phyloP scores from a whole-genome alignment of 2,797 vertebrate genomes.

The Macropodus opercularis region DNA sequence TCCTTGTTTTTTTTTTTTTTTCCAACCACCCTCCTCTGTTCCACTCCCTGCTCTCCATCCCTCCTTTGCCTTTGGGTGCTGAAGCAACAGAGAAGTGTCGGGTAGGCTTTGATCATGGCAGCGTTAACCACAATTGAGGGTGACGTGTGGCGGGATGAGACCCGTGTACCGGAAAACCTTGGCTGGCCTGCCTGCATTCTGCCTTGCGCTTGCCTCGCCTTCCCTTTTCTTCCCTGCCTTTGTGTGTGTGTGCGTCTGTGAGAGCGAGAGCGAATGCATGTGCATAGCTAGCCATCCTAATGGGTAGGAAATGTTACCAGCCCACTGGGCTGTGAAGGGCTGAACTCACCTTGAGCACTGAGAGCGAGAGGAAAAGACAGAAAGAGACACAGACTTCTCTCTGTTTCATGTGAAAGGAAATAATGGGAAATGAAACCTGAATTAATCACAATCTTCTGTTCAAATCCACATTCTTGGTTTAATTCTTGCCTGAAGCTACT shows the following conservation, averaged over 20 bases:
- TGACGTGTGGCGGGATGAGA: conserved; percentile 74
- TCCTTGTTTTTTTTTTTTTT: conserved; percentile 12
- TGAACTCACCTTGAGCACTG: conserved; percentile 65
- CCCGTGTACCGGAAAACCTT: conserved; percentile 71
- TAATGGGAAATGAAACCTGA: no score
- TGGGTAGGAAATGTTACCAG: conserved; percentile 66
- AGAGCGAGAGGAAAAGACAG: conserved; percentile 19
- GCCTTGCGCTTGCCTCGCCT: conserved; percentile 27
- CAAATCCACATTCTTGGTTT: no score
- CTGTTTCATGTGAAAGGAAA: no score
- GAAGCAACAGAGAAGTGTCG: conserved; percentile 59
- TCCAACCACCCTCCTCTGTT: background rate
- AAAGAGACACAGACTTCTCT: conserved; percentile 3
- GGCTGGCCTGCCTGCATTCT: conserved; percentile 48
- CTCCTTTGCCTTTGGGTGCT: conserved; percentile 53
- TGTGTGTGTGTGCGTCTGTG: conserved; percentile 22
- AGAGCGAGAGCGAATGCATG: background rate
- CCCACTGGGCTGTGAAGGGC: conserved; percentile 77
- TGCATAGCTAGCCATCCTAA: conserved; percentile 51
- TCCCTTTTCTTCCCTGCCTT: conserved; percentile 25
- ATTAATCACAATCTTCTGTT: no score
- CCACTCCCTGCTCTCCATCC: conserved; percentile 20
- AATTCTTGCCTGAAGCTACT: no score
- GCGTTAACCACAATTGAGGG: conserved; percentile 66
- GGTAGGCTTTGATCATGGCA: conserved; percentile 59